Evolutionary conservation across 2,888 invertebrate species (phyloP).

Genomic region (Brenthis daphne): DNA sequence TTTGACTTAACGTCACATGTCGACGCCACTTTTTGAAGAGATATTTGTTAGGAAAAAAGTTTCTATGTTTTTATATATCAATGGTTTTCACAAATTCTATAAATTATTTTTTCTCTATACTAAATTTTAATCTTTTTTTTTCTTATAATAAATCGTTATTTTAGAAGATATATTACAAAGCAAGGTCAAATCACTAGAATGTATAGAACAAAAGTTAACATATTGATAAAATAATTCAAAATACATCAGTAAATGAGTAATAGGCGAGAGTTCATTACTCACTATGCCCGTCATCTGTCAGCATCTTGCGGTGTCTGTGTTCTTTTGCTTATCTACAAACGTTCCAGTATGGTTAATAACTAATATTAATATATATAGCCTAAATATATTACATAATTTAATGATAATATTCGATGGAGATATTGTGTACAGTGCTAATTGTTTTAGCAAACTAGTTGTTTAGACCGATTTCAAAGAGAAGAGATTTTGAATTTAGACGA

Average conservation of each 20-base stretch:
- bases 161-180: neutral
- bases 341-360: slow-evolving; percentile 14
- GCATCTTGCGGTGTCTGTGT: slow-evolving; percentile 46
- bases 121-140: too few species aligned
- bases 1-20: too few species aligned
- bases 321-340: slow-evolving; percentile 23
- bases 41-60: too few species aligned
- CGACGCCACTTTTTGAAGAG: too few species aligned
- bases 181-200: neutral
- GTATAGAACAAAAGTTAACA: neutral
- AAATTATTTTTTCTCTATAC: too few species aligned
- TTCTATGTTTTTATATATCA: too few species aligned
- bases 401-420: neutral
- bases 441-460: too few species aligned
- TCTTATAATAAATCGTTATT: too few species aligned
- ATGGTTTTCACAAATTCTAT: too few species aligned
- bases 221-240: slow-evolving; percentile 15
- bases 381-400: neutral
- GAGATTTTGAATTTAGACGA: too few species aligned
- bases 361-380: slow-evolving; percentile 5
- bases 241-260: slow-evolving; percentile 51
- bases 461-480: too few species aligned
- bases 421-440: too few species aligned
- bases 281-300: slow-evolving; percentile 72
- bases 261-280: slow-evolving; percentile 68